phyloP scores from a whole-genome alignment of 1,140 invertebrate genomes.

The Homarus americanus region DNA sequence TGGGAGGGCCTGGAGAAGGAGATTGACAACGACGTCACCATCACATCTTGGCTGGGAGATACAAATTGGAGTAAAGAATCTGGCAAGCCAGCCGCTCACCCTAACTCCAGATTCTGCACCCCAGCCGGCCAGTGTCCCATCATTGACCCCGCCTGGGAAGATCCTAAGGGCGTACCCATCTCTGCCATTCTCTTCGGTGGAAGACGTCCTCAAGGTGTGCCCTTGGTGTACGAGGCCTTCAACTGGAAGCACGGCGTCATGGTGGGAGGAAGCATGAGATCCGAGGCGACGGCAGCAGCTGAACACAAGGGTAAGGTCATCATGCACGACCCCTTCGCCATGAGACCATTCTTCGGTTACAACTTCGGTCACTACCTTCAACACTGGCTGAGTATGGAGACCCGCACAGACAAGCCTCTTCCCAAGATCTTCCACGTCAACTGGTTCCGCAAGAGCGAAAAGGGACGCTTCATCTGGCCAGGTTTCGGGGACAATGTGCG shows the following conservation, averaged over 20 bases:
- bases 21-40: conserved; percentile 81
- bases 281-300: conserved; percentile 98
- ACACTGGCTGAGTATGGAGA: conserved; percentile 94
- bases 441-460: conserved; percentile 93
- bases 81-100: conserved; percentile 91
- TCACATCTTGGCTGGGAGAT: conserved; percentile 92
- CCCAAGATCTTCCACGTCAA: conserved; percentile 99
- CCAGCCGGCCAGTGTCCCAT: conserved; percentile 97
- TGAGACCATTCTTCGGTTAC: conserved; percentile 99
- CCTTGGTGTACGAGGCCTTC: conserved; percentile 94
- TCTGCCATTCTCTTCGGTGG: conserved; percentile 98
- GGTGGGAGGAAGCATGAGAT: conserved; percentile 95
- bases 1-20: conserved; percentile 99
- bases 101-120: conserved; percentile 96
- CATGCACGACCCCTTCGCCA: conserved; percentile 99
- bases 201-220: conserved; percentile 93
- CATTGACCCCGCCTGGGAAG: conserved; percentile 87
- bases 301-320: conserved; percentile 91
- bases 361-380: conserved; percentile 97
- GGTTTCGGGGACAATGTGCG: conserved; percentile 98
- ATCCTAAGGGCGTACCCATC: conserved; percentile 94
- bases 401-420: conserved; percentile 82
- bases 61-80: conserved; percentile 84
- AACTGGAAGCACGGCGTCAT: conserved; percentile 98
- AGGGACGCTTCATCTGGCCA: conserved; percentile 96